A percentile compares a stretch with the other conserved stretches of the same genome.
Conservation (phyloP, 2,797 vertebrate genomes). For the Knipowitschia caucasica region DNA sequence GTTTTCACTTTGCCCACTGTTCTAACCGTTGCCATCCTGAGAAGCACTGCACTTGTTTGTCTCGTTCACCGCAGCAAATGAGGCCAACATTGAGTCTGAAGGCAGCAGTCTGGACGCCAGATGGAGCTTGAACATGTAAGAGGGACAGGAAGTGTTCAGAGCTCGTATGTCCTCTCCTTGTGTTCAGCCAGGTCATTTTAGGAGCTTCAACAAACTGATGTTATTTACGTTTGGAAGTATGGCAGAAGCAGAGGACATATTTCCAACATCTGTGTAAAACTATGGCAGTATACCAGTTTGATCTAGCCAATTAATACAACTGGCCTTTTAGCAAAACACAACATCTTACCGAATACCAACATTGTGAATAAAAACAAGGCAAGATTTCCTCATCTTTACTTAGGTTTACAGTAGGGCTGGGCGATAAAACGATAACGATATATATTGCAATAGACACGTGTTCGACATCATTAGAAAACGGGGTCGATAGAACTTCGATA, state of each 20-base stretch:
- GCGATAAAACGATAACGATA: too few relatives aligned
- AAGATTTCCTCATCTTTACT: too few relatives aligned
- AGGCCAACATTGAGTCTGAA: slow-evolving; percentile 48
- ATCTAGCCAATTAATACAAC: neutral
- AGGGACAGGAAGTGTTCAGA: slow-evolving; percentile 53
- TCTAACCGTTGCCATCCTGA: slow-evolving; percentile 11
- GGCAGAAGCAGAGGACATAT: neutral
- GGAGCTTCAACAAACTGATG: slow-evolving; percentile 7
- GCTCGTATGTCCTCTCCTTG: slow-evolving; percentile 39
- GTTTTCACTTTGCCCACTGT: slow-evolving; percentile 6
- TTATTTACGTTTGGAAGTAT: neutral
- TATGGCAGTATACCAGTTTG: neutral
- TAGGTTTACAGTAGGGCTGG: too few relatives aligned
- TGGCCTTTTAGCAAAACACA: too few relatives aligned
- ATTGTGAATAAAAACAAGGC: too few relatives aligned
- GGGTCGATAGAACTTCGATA: too few relatives aligned
- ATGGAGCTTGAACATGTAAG: slow-evolving; percentile 64
- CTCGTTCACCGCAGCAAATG: slow-evolving; percentile 51
- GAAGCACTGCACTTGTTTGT: slow-evolving; percentile 51
- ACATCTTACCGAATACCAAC: too few relatives aligned
- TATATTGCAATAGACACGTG: too few relatives aligned
- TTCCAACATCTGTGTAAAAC: neutral
- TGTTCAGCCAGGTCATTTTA: slow-evolving; percentile 24
- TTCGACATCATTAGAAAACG: too few relatives aligned
- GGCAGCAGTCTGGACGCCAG: slow-evolving; percentile 65